Base-by-base conservation (phyloP, 2,888 invertebrate species). In the Baccha elongata region DNA sequence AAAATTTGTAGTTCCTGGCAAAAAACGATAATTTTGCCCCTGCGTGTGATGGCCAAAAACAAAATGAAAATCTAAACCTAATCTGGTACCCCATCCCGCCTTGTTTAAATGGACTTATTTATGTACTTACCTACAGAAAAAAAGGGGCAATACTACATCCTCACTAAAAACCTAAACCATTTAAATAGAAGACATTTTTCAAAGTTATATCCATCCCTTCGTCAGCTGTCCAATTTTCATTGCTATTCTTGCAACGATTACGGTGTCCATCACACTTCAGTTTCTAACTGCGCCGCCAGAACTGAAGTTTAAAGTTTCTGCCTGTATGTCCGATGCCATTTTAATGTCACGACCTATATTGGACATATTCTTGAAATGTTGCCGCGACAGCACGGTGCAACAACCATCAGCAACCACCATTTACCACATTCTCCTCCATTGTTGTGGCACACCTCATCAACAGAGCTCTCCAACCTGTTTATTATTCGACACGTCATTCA, bases 291-390 rank as follows among this genome's bases (percentile, higher is more conserved):
- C 65, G 17, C 52, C 10, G 42, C 29, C 48, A 8, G 46, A 74
- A 44, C 29, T 75, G 75, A 81, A 81, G 81, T 81, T 81, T 81
- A 81, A 60, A 75, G 75, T 81, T 81, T 81, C 75, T 81, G 81
- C 81, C 75, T 81, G 81, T 81, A 81, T 81, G 81, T 81, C 75
- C 71, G 68, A 75, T 81, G 81, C 81, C 81, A 81, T 76, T 83
- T 83, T 84, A 84, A 73, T 78, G 78, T 78, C 78, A 78, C 84
- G 84, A 84, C 84, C 84, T 84, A 84, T 68, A 84, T 84, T 69
- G 84, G 68, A 84, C 40, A 76, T 71, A 68, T 68, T 68, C 72
- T 67, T 76, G 83, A 83, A 76, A 76, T 83, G 72, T 72, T 42
- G 62, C 55, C 67, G 50, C 72, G 75, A 76, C 81, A 83, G 72